These are phyloP conservation scores for Pseudonaja textilis DNA, from an alignment of 2,113 vertebrate species.

Conservation along the genomic window DNA sequence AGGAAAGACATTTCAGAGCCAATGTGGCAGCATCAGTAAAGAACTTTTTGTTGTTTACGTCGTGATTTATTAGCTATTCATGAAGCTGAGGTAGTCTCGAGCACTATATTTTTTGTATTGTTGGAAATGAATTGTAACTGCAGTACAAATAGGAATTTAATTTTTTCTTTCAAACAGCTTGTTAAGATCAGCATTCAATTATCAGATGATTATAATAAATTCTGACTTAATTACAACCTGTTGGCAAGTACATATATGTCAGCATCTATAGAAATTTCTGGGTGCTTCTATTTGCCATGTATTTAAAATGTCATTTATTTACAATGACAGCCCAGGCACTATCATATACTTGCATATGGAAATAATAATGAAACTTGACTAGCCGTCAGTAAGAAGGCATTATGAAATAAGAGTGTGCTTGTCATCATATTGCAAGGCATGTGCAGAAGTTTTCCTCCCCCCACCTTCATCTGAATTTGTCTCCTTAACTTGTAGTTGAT, in stretches of 20 bases:
- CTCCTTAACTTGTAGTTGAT: not conserved
- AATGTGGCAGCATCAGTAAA: not conserved
- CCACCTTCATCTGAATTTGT: constrained; percentile 25
- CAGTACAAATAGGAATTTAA: constrained; percentile 33
- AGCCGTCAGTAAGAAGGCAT: constrained; percentile 42
- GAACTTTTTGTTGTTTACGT: not conserved
- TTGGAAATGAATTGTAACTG: not conserved
- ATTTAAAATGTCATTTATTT: constrained; percentile 47
- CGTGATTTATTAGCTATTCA: not conserved
- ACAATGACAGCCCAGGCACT: constrained; percentile 32
- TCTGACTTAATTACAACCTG: constrained; percentile 49
- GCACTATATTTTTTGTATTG: not conserved
- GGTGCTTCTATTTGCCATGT: constrained; percentile 31
- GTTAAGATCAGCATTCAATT: constrained; percentile 40
- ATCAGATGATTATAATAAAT: constrained; percentile 49
- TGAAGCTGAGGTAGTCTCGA: not conserved
- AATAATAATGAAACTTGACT: constrained; percentile 47
- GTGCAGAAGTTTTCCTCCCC: constrained; percentile 26
- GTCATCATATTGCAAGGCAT: constrained; percentile 30
- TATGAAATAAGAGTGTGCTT: constrained; percentile 40
- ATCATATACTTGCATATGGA: constrained; percentile 40
- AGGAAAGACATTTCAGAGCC: not conserved
- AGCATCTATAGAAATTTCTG: constrained; percentile 12
- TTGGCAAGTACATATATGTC: constrained; percentile 43
- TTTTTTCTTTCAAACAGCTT: constrained; percentile 46